phyloP scores from a whole-genome alignment of 2,888 invertebrate species.

The Caenorhabditis sp. region DNA sequence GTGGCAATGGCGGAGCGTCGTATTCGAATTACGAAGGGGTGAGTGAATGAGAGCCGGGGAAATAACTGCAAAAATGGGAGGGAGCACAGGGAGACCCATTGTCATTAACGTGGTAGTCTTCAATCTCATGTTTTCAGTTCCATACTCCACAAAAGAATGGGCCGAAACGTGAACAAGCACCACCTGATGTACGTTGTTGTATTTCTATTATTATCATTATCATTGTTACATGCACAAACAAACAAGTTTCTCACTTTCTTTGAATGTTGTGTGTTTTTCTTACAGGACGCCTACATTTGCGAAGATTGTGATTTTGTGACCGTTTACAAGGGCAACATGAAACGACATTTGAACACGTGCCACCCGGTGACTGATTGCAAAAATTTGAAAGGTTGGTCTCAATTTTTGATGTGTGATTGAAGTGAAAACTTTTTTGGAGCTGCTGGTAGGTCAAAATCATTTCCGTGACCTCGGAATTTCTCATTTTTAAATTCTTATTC shows the following conservation, averaged over 20 bases:
- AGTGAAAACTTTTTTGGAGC: no score
- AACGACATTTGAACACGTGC: conserved; percentile 63
- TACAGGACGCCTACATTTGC: conserved; percentile 64
- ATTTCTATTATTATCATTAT: not conserved
- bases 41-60: not conserved
- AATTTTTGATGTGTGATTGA: not conserved
- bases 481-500: no score
- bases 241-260: not conserved
- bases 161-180: not conserved
- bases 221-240: no score
- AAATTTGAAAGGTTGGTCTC: conserved; percentile 35
- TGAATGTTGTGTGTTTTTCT: not conserved
- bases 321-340: conserved; percentile 70
- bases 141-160: not conserved
- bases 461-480: no score
- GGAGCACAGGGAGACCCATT: not conserved
- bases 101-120: not conserved
- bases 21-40: conserved; percentile 5
- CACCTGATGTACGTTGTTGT: not conserved
- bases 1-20: not conserved
- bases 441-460: no score
- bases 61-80: no score
- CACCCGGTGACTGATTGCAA: conserved; percentile 52
- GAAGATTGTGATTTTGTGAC: conserved; percentile 65
- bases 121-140: not conserved